Conservation (phyloP, 92 coral and sea anemone genomes). For the Porites rus region DNA sequence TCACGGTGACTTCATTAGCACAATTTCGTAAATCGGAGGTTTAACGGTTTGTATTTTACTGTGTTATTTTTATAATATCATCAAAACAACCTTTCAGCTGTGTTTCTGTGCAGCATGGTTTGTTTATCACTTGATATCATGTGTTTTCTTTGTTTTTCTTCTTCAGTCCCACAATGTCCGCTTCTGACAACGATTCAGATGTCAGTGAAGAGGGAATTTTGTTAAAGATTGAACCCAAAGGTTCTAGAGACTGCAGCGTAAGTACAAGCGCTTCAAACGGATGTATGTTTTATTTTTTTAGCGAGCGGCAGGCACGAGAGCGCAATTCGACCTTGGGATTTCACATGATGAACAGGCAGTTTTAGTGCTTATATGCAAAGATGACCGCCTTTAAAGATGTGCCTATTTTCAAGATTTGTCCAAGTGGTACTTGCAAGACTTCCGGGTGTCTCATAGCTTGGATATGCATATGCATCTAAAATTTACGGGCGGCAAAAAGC, state of each 20-base stretch:
- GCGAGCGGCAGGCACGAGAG: background rate
- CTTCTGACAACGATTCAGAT: conserved; percentile 79
- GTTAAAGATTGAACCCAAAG: conserved; percentile 80
- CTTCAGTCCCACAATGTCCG: conserved; percentile 26
- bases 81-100: conserved; percentile 9
- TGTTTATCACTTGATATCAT: background rate
- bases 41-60: conserved; percentile 12
- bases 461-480: background rate
- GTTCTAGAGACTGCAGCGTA: conserved; percentile 70
- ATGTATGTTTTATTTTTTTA: no score
- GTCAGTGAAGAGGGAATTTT: conserved; percentile 88
- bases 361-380: no score
- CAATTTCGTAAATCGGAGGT: conserved; percentile 3
- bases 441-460: no score
- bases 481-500: background rate
- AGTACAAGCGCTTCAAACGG: conserved; percentile 17
- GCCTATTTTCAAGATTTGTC: no score
- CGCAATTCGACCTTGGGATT: no score
- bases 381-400: no score
- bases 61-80: background rate
- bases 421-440: no score
- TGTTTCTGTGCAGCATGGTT: background rate
- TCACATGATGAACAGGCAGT: no score
- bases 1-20: background rate
- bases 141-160: background rate